Conservation (phyloP, 2,888 invertebrate genomes). For the Eilema caniola region DNA sequence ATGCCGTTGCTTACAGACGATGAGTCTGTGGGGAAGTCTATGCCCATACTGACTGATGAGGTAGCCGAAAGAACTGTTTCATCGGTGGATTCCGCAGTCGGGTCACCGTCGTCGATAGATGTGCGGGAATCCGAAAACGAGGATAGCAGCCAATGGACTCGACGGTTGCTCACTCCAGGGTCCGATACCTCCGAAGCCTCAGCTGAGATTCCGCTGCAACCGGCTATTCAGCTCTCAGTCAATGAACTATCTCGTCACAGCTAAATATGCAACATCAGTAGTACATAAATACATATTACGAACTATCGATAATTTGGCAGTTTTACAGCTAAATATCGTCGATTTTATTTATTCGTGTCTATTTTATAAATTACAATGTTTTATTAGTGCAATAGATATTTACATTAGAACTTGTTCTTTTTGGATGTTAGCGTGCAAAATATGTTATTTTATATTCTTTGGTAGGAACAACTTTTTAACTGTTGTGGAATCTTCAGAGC, state of each 20-base stretch:
- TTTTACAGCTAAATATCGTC: slow-evolving; percentile 18
- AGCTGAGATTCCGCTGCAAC: slow-evolving; percentile 78
- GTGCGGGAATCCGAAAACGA: slow-evolving; percentile 68
- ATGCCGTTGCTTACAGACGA: slow-evolving; percentile 88
- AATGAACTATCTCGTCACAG: slow-evolving; percentile 70
- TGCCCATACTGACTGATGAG: slow-evolving; percentile 81
- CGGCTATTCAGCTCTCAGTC: slow-evolving; percentile 72
- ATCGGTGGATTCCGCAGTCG: slow-evolving; percentile 66
- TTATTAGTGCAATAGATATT: slow-evolving; percentile 50
- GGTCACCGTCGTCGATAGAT: slow-evolving; percentile 66
- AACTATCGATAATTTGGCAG: slow-evolving; percentile 24
- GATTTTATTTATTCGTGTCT: slow-evolving; percentile 51
- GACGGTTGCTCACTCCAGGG: slow-evolving; percentile 71
- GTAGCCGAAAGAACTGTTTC: slow-evolving; percentile 64
- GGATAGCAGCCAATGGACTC: slow-evolving; percentile 68
- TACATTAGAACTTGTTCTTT: slow-evolving; percentile 38
- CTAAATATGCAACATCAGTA: slow-evolving; percentile 49
- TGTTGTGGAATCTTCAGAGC: slow-evolving; percentile 45
- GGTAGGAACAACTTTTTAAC: slow-evolving; percentile 36
- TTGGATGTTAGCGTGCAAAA: slow-evolving; percentile 39
- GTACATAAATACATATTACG: slow-evolving; percentile 24
- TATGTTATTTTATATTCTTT: slow-evolving; percentile 35
- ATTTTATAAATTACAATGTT: slow-evolving; percentile 42
- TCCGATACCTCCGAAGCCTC: slow-evolving; percentile 77
- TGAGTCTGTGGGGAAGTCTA: slow-evolving; percentile 72